Evolutionary conservation across 2,797 vertebrate species (phyloP).

Genomic region (Gobio occitaniae): DNA sequence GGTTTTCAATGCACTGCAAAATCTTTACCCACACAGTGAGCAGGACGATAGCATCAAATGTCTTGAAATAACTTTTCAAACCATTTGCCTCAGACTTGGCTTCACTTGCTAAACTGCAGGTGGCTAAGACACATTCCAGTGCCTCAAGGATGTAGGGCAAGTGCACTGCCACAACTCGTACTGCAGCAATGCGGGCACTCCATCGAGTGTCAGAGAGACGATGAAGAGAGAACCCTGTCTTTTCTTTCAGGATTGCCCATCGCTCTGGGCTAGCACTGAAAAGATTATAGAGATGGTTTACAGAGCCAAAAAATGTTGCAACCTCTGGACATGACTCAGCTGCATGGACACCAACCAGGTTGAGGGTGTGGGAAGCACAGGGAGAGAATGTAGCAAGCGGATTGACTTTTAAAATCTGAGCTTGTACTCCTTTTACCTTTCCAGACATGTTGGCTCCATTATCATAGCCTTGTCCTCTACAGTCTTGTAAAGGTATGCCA

Average conservation of each 20-base stretch:
- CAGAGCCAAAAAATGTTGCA: not conserved
- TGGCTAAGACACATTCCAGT: too few species aligned
- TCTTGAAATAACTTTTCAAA: too few species aligned
- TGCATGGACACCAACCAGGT: slow-evolving; percentile 23
- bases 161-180: too few species aligned
- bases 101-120: too few species aligned
- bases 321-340: slow-evolving; percentile 23
- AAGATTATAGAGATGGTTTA: slow-evolving; percentile 17
- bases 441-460: slow-evolving; percentile 48
- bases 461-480: slow-evolving; percentile 53
- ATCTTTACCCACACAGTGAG: too few species aligned
- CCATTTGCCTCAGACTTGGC: too few species aligned
- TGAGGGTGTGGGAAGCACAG: slow-evolving; percentile 38
- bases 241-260: slow-evolving; percentile 50
- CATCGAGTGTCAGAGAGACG: slow-evolving; percentile 13
- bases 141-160: too few species aligned
- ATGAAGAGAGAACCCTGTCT: slow-evolving; percentile 49
- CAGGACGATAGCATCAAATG: too few species aligned
- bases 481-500: slow-evolving; percentile 47
- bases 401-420: slow-evolving; percentile 47
- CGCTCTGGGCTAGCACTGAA: slow-evolving; percentile 51
- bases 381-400: slow-evolving; percentile 34
- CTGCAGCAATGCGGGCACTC: too few species aligned
- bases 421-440: slow-evolving; percentile 32
- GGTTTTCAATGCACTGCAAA: too few species aligned